phyloP scores from a whole-genome alignment of 2,888 invertebrate species.

The Halocaridina rubra region DNA sequence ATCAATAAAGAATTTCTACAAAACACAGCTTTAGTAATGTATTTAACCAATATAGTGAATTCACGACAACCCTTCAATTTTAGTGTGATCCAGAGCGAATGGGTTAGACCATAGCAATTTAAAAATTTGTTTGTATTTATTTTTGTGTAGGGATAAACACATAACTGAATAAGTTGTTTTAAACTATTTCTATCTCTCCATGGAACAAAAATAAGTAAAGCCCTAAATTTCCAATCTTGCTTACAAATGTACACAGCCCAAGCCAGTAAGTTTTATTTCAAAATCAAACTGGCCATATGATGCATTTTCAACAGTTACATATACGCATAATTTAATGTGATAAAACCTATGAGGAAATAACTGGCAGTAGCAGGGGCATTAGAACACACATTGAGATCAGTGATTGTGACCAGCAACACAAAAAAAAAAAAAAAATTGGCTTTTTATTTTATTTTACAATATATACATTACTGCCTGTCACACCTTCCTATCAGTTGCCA shows the following conservation, averaged over 20 bases:
- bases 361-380: conserved; percentile 45
- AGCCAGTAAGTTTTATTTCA: background rate
- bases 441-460: conserved; percentile 51
- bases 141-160: conserved; percentile 19
- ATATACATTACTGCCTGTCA: conserved; percentile 33
- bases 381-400: conserved; percentile 59
- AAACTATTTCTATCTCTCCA: conserved; percentile 1
- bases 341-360: conserved; percentile 23
- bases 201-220: conserved; percentile 1
- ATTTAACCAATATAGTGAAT: too few relatives aligned
- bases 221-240: conserved; percentile 24
- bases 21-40: background rate
- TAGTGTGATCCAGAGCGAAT: too few relatives aligned
- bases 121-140: too few relatives aligned
- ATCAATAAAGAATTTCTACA: too few relatives aligned
- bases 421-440: conserved; percentile 38
- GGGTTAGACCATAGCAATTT: too few relatives aligned
- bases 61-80: too few relatives aligned
- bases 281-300: conserved; percentile 1
- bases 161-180: background rate
- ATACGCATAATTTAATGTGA: conserved; percentile 29
- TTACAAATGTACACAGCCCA: conserved; percentile 38
- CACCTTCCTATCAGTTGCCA: conserved; percentile 7
- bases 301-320: background rate
- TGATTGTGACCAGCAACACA: conserved; percentile 61